phyloP scores from a whole-genome alignment of 2,113 vertebrate species.

The Psilopsiagon aurifrons region DNA sequence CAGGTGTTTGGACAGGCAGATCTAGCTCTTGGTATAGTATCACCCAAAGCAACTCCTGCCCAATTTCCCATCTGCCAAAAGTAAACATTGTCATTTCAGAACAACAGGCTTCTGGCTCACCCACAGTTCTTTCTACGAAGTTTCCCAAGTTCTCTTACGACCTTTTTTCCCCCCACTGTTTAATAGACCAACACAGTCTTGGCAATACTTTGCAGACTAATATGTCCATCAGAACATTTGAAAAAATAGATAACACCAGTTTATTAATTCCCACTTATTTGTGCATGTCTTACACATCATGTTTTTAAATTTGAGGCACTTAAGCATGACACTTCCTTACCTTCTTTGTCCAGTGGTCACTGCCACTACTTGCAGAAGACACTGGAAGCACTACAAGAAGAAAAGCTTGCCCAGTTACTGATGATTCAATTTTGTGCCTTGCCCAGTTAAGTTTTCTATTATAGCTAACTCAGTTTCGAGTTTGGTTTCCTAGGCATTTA shows the following conservation, averaged over 20 bases:
- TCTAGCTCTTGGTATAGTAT: background rate
- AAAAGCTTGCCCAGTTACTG: background rate
- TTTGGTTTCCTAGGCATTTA: background rate
- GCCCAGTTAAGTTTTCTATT: background rate
- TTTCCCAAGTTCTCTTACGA: background rate
- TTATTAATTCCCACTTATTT: background rate
- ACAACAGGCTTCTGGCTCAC: background rate
- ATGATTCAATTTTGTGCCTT: fast-evolving
- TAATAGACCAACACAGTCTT: background rate
- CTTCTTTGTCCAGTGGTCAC: constrained; percentile 1
- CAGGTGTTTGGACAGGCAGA: background rate
- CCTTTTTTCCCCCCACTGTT: background rate
- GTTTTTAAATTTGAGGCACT: background rate
- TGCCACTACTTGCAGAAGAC: constrained; percentile 52
- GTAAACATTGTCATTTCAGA: background rate
- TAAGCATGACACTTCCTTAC: constrained; percentile 29
- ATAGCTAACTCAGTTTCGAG: background rate
- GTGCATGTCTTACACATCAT: fast-evolving
- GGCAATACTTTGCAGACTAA: background rate
- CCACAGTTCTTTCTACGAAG: background rate
- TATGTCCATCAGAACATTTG: background rate
- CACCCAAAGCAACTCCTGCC: background rate
- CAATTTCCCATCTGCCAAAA: background rate
- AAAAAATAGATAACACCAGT: background rate
- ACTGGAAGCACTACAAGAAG: constrained; percentile 68